Conservation (phyloP, 1,140 invertebrate species). For the Orchesella cincta region DNA sequence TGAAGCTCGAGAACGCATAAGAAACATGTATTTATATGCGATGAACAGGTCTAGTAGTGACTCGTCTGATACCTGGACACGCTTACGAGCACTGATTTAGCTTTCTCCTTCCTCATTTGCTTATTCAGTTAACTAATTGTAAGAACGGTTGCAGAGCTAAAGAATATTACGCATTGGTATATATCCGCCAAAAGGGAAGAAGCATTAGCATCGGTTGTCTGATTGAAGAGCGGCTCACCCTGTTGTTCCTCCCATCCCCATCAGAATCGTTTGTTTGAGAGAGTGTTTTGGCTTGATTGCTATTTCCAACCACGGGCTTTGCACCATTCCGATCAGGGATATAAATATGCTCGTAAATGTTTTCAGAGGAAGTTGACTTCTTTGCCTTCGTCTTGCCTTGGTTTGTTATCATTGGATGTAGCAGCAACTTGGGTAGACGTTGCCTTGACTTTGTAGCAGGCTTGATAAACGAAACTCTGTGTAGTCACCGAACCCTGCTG, state of each 20-base stretch:
- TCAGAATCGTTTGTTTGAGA: not conserved
- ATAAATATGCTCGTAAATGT: slow-evolving; percentile 43
- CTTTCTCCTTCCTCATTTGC: too few relatives aligned
- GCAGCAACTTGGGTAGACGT: not conserved
- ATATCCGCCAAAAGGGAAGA: too few relatives aligned
- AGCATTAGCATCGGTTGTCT: too few relatives aligned
- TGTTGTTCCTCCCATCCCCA: not conserved
- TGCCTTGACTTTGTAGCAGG: not conserved
- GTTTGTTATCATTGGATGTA: not conserved
- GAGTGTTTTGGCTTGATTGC: not conserved
- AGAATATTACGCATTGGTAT: too few relatives aligned
- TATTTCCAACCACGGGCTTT: not conserved
- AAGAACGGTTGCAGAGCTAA: too few relatives aligned
- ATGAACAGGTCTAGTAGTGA: too few relatives aligned
- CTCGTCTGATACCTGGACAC: too few relatives aligned
- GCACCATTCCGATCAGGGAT: not conserved
- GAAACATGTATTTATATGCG: too few relatives aligned
- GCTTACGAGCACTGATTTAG: too few relatives aligned
- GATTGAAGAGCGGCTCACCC: not conserved
- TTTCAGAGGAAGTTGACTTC: slow-evolving; percentile 38
- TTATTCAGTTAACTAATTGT: too few relatives aligned
- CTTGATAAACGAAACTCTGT: not conserved
- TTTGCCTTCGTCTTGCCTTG: not conserved
- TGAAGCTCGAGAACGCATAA: too few relatives aligned
- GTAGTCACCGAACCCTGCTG: not conserved